Conservation (phyloP, 2,113 vertebrate genomes). For the Eclectus roratus region DNA sequence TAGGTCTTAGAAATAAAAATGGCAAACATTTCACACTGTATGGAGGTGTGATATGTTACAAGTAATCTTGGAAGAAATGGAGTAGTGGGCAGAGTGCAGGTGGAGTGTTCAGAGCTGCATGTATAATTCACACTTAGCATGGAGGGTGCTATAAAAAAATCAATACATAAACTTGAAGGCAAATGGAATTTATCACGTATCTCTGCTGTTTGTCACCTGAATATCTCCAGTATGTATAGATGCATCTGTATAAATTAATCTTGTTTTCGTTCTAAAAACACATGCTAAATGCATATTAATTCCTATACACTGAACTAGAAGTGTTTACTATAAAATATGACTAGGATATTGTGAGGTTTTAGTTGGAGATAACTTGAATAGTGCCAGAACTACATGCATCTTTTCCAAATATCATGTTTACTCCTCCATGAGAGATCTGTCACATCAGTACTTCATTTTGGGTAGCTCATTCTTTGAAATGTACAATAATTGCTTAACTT, state of each 20-base stretch:
- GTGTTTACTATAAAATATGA: background rate
- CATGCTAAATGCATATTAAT: background rate
- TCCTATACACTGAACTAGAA: background rate
- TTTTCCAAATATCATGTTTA: background rate
- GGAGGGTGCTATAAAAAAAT: constrained; percentile 17
- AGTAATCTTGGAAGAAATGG: constrained; percentile 36
- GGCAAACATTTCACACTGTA: constrained; percentile 32
- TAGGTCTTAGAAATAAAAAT: constrained; percentile 14
- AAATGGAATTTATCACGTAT: constrained; percentile 13
- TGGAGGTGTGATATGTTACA: constrained; percentile 34
- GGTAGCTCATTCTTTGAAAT: background rate
- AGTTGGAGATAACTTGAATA: background rate
- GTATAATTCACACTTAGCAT: constrained; percentile 33
- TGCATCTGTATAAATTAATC: background rate
- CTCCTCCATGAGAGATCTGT: background rate
- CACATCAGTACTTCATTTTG: background rate
- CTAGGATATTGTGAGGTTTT: background rate
- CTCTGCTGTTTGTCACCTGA: constrained; percentile 26
- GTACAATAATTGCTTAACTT: background rate
- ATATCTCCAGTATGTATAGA: background rate
- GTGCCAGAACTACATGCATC: background rate
- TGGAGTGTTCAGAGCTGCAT: constrained; percentile 31
- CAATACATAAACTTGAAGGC: background rate
- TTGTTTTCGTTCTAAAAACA: background rate
- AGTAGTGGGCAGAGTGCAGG: constrained; percentile 48